phyloP scores from a whole-genome alignment of 2,888 invertebrate species.

The Habrosyne pyritoides region DNA sequence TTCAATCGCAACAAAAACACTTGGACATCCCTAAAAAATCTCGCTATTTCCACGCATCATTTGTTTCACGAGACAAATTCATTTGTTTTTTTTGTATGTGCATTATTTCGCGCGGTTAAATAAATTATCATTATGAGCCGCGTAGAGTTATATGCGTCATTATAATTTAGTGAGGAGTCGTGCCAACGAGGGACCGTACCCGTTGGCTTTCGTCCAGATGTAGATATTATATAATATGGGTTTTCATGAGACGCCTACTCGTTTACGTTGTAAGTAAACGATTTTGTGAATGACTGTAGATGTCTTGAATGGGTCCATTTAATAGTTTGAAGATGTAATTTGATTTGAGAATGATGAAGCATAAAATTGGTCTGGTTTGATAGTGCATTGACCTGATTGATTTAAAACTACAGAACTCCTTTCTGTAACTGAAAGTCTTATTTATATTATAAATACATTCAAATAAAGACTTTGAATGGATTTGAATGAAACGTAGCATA shows the following conservation, averaged over 20 bases:
- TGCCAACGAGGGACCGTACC: slow-evolving; percentile 1
- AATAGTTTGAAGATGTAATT: slow-evolving; percentile 28
- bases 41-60: background rate
- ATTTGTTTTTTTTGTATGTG: background rate
- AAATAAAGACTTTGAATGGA: too few relatives aligned
- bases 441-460: too few relatives aligned
- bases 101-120: background rate
- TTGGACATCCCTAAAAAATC: background rate
- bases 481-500: too few relatives aligned
- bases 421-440: too few relatives aligned
- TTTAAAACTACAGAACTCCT: background rate
- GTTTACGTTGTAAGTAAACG: background rate
- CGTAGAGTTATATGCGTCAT: slow-evolving; percentile 4
- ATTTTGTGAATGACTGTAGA: slow-evolving; percentile 3
- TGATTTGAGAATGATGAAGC: slow-evolving; percentile 13
- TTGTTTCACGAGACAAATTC: background rate
- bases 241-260: background rate
- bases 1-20: too few relatives aligned
- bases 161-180: background rate
- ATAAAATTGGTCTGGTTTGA: slow-evolving; percentile 1
- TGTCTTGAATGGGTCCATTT: slow-evolving; percentile 27
- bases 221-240: background rate
- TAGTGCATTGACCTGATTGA: background rate
- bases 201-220: background rate
- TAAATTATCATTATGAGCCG: slow-evolving; percentile 7